Evolutionary conservation across 1,140 invertebrate genomes (phyloP).

Genomic region (Drosophila murphyi): DNA sequence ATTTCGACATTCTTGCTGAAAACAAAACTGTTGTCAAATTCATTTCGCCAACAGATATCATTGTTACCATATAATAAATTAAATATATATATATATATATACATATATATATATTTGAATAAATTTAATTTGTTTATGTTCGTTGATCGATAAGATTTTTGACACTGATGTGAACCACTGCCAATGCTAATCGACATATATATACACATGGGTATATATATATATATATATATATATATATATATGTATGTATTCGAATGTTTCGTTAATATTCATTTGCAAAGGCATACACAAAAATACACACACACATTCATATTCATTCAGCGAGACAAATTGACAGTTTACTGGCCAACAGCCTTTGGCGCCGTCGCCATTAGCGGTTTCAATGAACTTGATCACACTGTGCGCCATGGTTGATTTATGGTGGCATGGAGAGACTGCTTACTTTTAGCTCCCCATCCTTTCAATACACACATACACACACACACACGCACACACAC

Average conservation of each 20-base stretch:
- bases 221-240: constrained; percentile 1
- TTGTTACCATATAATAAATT: no score
- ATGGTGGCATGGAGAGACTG: constrained; percentile 38
- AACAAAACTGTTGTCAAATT: no score
- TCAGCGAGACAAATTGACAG: constrained; percentile 39
- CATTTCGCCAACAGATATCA: no score
- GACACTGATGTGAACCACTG: constrained; percentile 9
- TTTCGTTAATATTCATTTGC: constrained; percentile 5
- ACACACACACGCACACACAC: no score
- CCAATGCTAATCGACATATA: constrained; percentile 16
- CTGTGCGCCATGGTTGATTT: constrained; percentile 44
- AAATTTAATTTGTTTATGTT: not conserved
- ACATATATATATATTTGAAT: no score
- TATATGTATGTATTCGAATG: constrained; percentile 6
- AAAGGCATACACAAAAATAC: not conserved
- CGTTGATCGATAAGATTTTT: not conserved
- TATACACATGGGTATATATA: not conserved
- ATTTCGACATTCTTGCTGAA: no score
- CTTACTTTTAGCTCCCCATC: constrained; percentile 22
- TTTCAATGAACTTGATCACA: constrained; percentile 51
- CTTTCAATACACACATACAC: not conserved
- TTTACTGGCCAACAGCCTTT: constrained; percentile 50
- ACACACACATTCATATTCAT: not conserved
- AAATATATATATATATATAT: no score
- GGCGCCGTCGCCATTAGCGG: constrained; percentile 27